phyloP scores from a whole-genome alignment of 2,888 invertebrate species.

The Drosophila pseudotakahashii region DNA sequence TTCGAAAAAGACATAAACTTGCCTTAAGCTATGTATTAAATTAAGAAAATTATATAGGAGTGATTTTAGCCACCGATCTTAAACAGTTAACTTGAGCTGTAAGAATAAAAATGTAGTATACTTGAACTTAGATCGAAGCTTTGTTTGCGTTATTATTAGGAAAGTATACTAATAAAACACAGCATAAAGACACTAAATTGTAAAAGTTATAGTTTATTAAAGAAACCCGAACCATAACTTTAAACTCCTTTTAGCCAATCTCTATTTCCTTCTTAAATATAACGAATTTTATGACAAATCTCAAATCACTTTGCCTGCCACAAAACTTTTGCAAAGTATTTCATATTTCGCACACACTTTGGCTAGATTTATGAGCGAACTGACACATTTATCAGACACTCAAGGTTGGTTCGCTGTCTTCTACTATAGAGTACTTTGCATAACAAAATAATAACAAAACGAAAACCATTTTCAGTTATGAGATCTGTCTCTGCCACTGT shows the following conservation, averaged over 20 bases:
- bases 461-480: constrained; percentile 39
- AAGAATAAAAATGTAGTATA: no score
- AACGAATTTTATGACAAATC: neutral
- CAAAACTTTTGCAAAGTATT: constrained; percentile 15
- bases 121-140: neutral
- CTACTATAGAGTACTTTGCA: constrained; percentile 27
- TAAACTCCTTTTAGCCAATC: neutral
- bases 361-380: constrained; percentile 32
- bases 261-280: neutral
- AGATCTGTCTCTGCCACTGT: constrained; percentile 38
- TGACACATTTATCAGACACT: constrained; percentile 40
- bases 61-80: neutral
- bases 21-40: neutral
- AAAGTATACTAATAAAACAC: no score
- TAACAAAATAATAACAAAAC: constrained; percentile 35
- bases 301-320: constrained; percentile 1
- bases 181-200: no score
- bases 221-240: neutral
- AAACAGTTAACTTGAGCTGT: neutral
- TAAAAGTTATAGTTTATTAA: neutral
- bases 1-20: constrained; percentile 5
- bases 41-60: constrained; percentile 5
- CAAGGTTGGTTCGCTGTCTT: constrained; percentile 30
- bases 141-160: no score
- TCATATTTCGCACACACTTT: constrained; percentile 29